Conservation (phyloP, 2,113 vertebrate genomes). For the Tursiops truncatus region DNA sequence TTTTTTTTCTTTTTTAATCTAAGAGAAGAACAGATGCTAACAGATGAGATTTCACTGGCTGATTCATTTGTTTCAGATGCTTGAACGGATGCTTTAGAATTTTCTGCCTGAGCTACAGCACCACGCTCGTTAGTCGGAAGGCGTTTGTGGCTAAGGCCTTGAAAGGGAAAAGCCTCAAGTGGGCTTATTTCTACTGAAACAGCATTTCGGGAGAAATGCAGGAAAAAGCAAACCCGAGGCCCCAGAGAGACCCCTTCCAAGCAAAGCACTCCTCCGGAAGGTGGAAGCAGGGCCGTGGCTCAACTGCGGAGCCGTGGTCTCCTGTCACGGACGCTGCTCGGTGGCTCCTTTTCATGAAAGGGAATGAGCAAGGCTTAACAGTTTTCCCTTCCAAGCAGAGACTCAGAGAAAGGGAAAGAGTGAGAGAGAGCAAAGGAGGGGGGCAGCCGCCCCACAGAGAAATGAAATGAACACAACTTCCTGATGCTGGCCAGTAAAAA, state of each 20-base stretch:
- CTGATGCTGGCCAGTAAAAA: constrained; percentile 72
- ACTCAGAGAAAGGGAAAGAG: constrained; percentile 75
- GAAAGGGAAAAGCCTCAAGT: constrained; percentile 76
- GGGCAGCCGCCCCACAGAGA: constrained; percentile 51
- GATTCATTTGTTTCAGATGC: constrained; percentile 82
- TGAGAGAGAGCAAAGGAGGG: constrained; percentile 39
- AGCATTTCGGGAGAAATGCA: constrained; percentile 79
- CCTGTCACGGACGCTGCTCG: constrained; percentile 57
- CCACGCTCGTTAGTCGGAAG: constrained; percentile 79
- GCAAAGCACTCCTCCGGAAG: constrained; percentile 73
- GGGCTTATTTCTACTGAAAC: constrained; percentile 78
- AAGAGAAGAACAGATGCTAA: constrained; percentile 70
- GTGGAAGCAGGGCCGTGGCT: constrained; percentile 64
- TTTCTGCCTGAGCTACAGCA: constrained; percentile 78
- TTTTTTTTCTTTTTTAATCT: constrained; percentile 54
- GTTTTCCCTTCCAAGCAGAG: constrained; percentile 66
- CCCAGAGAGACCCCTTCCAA: constrained; percentile 74
- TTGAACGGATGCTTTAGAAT: constrained; percentile 82
- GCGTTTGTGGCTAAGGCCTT: constrained; percentile 79
- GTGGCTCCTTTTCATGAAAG: constrained; percentile 64
- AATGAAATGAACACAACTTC: constrained; percentile 74
- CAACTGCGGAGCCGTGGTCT: constrained; percentile 58
- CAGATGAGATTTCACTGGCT: constrained; percentile 77
- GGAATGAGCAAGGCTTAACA: constrained; percentile 31
- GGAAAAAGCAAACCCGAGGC: constrained; percentile 72